phyloP scores from a whole-genome alignment of 2,888 invertebrate species.

The Cephus pulcher region DNA sequence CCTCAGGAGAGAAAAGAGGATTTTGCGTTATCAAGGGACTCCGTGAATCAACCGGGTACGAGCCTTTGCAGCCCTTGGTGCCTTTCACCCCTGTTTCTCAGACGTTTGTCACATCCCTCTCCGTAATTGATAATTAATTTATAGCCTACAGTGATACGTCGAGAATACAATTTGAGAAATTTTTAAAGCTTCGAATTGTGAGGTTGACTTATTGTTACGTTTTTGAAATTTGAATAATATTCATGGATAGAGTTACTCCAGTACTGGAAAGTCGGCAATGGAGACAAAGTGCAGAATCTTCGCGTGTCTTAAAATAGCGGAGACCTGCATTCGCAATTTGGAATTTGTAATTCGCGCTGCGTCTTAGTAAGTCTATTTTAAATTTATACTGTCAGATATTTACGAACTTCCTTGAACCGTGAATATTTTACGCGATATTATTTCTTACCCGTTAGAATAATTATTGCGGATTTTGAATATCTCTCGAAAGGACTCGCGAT shows the following conservation, averaged over 20 bases:
- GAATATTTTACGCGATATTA: neutral
- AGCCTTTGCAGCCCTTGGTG: neutral
- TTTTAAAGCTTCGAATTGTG: neutral
- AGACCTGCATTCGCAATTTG: neutral
- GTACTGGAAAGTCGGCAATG: neutral
- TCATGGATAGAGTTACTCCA: too few species aligned
- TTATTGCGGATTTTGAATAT: neutral
- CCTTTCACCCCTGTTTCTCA: neutral
- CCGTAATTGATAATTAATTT: neutral
- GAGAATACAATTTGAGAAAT: neutral
- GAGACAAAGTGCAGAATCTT: neutral
- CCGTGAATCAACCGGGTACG: neutral
- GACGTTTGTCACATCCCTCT: neutral
- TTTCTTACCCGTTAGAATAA: neutral
- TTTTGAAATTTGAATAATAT: neutral
- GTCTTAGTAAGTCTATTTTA: neutral
- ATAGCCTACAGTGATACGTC: neutral
- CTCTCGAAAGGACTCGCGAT: neutral
- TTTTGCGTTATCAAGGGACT: neutral
- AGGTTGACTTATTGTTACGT: neutral
- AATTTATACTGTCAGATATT: neutral
- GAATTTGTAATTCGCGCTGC: neutral
- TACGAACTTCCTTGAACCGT: neutral
- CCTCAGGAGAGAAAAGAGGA: neutral
- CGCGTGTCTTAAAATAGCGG: neutral